Percentiles rank a stretch among this genome's conserved stretches.
phyloP scores from a whole-genome alignment of 2,797 vertebrate genomes.

The Meda fulgida region DNA sequence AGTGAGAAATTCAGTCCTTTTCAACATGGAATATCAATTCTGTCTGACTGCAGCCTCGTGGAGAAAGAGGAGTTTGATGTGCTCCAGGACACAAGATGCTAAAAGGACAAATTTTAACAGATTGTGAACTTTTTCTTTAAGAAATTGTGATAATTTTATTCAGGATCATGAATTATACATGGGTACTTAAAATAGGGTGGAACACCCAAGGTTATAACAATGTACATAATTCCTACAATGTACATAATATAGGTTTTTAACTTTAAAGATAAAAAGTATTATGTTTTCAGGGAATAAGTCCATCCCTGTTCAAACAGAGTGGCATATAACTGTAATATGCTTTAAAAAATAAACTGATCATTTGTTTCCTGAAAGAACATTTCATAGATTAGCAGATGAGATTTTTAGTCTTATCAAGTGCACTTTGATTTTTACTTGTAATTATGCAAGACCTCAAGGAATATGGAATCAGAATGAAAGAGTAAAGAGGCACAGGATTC shows the following conservation, averaged over 20 bases:
- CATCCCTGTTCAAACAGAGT: not conserved
- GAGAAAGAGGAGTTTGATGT: not conserved
- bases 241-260: constrained; percentile 36
- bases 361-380: constrained; percentile 5
- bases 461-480: not conserved
- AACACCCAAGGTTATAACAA: not conserved
- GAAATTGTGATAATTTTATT: not conserved
- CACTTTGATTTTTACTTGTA: not conserved
- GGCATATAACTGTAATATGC: constrained; percentile 4
- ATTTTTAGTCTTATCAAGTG: not conserved
- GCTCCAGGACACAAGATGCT: not conserved
- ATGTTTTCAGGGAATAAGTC: constrained; percentile 10
- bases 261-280: constrained; percentile 3
- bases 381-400: not conserved
- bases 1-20: not conserved
- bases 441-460: not conserved
- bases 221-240: constrained; percentile 34
- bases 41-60: not conserved
- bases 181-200: not conserved
- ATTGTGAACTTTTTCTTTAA: not conserved
- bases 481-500: constrained; percentile 37
- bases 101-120: not conserved
- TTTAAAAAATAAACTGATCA: not conserved
- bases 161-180: constrained; percentile 15
- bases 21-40: not conserved